A percentile compares a stretch with the other conserved stretches of the same genome.
These are phyloP conservation scores for Mola mola DNA, from an alignment of 2,113 vertebrate genomes.

Conservation along the genomic window DNA sequence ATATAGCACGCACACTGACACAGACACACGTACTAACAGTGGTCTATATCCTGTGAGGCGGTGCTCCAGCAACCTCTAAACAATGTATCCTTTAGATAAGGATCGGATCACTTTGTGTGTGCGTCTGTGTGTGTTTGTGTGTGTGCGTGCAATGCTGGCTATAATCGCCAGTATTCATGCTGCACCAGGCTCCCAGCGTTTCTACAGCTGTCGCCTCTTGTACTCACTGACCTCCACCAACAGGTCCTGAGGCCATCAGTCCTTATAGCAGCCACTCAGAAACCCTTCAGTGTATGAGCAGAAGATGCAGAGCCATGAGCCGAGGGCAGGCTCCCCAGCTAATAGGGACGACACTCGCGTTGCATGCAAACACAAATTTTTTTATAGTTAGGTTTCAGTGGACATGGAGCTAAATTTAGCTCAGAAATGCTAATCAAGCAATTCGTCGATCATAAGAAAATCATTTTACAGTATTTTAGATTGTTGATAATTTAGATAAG, in stretches of 20 bases:
- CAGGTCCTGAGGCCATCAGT: constrained; percentile 68
- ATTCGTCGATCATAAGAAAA: too few relatives aligned
- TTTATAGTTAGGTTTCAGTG: too few relatives aligned
- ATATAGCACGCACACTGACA: constrained; percentile 24
- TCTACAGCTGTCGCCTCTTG: constrained; percentile 78
- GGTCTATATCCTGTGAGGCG: constrained; percentile 67
- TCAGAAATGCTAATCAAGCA: too few relatives aligned
- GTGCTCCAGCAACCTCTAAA: constrained; percentile 57
- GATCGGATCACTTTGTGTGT: constrained; percentile 66
- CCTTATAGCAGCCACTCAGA: constrained; percentile 64
- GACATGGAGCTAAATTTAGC: too few relatives aligned
- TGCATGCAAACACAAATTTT: constrained; percentile 35
- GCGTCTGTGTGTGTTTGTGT: constrained; percentile 29
- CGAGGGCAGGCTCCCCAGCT: not conserved
- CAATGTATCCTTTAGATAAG: constrained; percentile 80
- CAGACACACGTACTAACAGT: constrained; percentile 61
- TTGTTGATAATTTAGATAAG: too few relatives aligned
- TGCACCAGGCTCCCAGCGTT: constrained; percentile 68
- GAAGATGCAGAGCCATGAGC: not conserved
- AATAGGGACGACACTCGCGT: constrained; percentile 2
- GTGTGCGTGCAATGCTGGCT: constrained; percentile 37
- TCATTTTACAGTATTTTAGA: too few relatives aligned
- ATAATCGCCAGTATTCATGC: constrained; percentile 76
- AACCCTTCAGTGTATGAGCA: constrained; percentile 47
- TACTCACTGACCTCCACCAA: constrained; percentile 74